phyloP scores from a whole-genome alignment of 1,140 invertebrate genomes.

The Nasonia giraulti region DNA sequence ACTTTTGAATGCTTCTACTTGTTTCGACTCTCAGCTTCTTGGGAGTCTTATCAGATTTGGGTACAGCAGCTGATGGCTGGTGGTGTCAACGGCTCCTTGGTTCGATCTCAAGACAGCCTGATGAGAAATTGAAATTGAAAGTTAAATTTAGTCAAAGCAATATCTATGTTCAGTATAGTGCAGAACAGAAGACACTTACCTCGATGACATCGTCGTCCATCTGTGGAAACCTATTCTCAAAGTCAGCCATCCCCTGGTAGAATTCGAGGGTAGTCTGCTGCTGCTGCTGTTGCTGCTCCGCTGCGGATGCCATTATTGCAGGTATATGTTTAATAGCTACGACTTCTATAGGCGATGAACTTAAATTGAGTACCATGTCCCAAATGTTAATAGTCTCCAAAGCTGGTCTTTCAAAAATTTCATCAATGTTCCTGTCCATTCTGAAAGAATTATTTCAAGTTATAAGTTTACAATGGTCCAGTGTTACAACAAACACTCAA shows the following conservation, averaged over 20 bases:
- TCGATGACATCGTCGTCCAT: conserved; percentile 96
- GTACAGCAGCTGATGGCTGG: too few relatives aligned
- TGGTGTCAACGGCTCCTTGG: too few relatives aligned
- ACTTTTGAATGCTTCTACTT: too few relatives aligned
- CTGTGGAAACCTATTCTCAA: conserved; percentile 93
- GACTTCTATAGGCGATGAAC: neutral
- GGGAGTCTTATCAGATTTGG: too few relatives aligned
- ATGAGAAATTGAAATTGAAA: conserved; percentile 65
- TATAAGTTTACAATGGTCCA: conserved; percentile 82
- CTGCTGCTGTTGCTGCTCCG: conserved; percentile 63
- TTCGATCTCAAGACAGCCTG: too few relatives aligned
- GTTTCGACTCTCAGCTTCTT: too few relatives aligned
- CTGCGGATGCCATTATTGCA: conserved; percentile 68
- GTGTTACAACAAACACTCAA: conserved; percentile 86
- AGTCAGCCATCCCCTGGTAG: conserved; percentile 93
- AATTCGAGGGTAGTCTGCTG: conserved; percentile 81
- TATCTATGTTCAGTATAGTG: too few relatives aligned
- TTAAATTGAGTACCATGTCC: neutral
- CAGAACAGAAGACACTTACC: conserved; percentile 65
- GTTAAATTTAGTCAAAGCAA: neutral
- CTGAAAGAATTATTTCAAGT: too few relatives aligned
- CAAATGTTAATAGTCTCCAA: too few relatives aligned
- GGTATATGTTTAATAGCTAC: neutral
- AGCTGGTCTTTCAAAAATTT: too few relatives aligned
- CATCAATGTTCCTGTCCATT: too few relatives aligned